Evolutionary conservation across 1,140 invertebrate genomes (phyloP).

Genomic region (Drosophila pectinifera): DNA sequence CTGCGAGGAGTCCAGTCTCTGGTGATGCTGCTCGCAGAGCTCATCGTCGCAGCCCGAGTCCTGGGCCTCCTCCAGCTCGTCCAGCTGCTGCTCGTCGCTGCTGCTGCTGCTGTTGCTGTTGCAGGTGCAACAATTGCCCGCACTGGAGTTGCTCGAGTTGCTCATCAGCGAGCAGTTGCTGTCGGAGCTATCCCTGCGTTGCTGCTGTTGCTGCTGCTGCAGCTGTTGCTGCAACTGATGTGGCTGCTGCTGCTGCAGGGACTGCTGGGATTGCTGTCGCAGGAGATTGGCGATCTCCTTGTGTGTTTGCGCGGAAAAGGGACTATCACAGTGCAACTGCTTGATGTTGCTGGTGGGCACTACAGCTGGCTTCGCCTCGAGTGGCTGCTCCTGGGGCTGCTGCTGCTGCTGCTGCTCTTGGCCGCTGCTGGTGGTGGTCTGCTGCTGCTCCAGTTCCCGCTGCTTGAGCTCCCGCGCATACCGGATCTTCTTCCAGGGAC

Average conservation of each 20-base stretch:
- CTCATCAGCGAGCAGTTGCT: slow-evolving; percentile 82
- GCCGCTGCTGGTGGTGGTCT: slow-evolving; percentile 35
- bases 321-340: slow-evolving; percentile 76
- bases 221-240: slow-evolving; percentile 52
- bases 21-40: slow-evolving; percentile 71
- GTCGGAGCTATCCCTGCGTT: slow-evolving; percentile 80
- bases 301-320: slow-evolving; percentile 79
- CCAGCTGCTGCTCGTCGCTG: slow-evolving; percentile 51
- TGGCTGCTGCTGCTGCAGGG: slow-evolving; percentile 42
- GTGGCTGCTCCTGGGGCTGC: slow-evolving; percentile 23
- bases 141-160: slow-evolving; percentile 71
- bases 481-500: slow-evolving; percentile 84
- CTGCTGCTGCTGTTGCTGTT: slow-evolving; percentile 45
- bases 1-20: slow-evolving; percentile 66
- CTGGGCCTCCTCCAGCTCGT: slow-evolving; percentile 79
- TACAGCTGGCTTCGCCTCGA: slow-evolving; percentile 34
- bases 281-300: slow-evolving; percentile 80
- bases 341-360: slow-evolving; percentile 62
- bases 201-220: slow-evolving; percentile 63
- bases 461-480: slow-evolving; percentile 82
- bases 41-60: slow-evolving; percentile 89
- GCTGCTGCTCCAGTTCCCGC: slow-evolving; percentile 67
- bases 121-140: slow-evolving; percentile 74
- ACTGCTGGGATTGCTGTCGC: slow-evolving; percentile 71
- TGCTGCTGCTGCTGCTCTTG: slow-evolving; percentile 17